phyloP scores from a whole-genome alignment of 2,113 vertebrate genomes.

The Herpetotheres cachinnans region DNA sequence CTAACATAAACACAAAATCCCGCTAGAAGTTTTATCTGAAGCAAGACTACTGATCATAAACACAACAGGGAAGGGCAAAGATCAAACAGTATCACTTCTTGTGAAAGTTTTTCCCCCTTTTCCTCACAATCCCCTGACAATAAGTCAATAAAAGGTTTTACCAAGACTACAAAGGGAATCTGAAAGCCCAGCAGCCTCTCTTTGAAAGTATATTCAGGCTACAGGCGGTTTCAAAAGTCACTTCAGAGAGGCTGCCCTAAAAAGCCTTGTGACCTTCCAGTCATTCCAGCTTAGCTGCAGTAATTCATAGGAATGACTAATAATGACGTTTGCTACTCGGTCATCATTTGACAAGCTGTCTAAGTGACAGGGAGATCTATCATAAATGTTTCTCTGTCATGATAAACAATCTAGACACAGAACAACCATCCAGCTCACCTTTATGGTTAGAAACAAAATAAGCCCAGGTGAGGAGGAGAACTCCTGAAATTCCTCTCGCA shows the following conservation, averaged over 20 bases:
- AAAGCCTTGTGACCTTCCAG: background rate
- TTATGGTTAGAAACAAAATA: background rate
- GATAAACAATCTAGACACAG: background rate
- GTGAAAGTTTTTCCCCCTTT: background rate
- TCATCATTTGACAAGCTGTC: background rate
- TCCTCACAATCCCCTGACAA: background rate
- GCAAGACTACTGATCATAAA: background rate
- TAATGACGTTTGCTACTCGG: background rate
- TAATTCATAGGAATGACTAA: constrained; percentile 6
- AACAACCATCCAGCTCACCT: background rate
- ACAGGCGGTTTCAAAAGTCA: background rate
- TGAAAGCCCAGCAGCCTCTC: background rate
- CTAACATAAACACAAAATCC: background rate
- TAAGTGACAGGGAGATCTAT: background rate
- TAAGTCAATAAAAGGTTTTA: constrained; percentile 19
- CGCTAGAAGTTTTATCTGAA: background rate
- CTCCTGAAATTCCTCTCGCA: background rate
- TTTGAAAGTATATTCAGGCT: background rate
- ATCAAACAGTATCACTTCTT: background rate
- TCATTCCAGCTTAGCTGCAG: background rate
- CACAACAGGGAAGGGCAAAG: background rate
- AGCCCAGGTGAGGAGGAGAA: background rate
- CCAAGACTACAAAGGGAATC: background rate
- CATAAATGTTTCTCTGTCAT: background rate
- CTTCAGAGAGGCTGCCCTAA: background rate